Evolutionary conservation across 2,888 invertebrate species (phyloP), one percentile per base, ranked within the genome.

Genomic region (Meloe dianella): DNA sequence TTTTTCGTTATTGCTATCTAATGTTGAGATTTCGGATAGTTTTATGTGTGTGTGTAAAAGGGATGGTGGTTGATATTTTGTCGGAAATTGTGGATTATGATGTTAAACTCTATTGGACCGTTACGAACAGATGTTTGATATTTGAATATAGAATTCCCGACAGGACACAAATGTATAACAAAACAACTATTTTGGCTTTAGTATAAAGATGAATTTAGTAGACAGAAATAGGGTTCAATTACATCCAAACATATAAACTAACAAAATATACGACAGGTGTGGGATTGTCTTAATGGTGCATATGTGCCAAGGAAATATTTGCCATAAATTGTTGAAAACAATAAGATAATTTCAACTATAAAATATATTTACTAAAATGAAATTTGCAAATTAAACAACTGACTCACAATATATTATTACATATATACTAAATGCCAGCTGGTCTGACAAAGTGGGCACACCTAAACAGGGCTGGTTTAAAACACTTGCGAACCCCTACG

Each of bases 51-150:
- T 3, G 1, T 7, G 30, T 30, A 9, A 6, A 5, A 30, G 30
- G 30, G 30, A 6, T 30, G 41, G 5, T 17, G 41, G 47, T 47
- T 22, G 47, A 20, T 47, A 20, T 47, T 47, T 47, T 47, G 47
- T 20, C 47, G 47, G 47, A 47, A 47, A 20, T 47, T 47, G 20
- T 47, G 20, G 47, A 47, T 47, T 47, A 47, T 47, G 47, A 47
- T 47, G 47, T 47, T 47, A 47, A 47, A 47, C 4, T 41, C 41
- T 47, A 20, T 47, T 47, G 47, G 47, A 20, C 47, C 47, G 47
- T 47, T 47, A 47, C 47, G 47, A 47, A 47, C 47, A 47, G 47
- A 47, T 47, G 41, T n/a, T 47, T 7, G 47, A 47, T 47, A 47
- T 47, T 47, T 47, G 47, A 47, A 47, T 47, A 20, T 41, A 41